phyloP scores from a whole-genome alignment of 2,113 vertebrate genomes.

The Jacana jacana region DNA sequence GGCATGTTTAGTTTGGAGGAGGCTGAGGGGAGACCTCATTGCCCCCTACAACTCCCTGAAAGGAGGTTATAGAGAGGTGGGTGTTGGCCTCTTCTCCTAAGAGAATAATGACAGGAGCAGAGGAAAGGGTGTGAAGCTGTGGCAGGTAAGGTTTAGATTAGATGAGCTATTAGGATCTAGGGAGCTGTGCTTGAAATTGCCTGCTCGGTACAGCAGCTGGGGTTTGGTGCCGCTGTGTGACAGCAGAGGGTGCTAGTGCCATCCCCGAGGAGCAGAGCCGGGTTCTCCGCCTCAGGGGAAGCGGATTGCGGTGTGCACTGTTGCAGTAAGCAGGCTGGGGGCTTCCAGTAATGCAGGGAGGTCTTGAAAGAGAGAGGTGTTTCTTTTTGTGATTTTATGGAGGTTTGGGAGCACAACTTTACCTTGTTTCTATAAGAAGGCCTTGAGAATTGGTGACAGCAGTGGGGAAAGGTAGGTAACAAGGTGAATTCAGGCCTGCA shows the following conservation, averaged over 20 bases:
- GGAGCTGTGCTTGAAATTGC: background rate
- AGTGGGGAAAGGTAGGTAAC: background rate
- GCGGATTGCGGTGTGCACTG: fast-evolving
- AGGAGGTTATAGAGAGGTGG: no score
- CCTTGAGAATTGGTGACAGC: background rate
- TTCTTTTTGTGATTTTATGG: background rate
- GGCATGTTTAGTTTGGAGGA: no score
- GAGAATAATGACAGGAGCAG: no score
- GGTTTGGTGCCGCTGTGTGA: background rate
- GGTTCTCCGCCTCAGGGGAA: background rate
- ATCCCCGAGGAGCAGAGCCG: background rate
- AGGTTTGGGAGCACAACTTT: background rate
- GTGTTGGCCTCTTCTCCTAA: no score
- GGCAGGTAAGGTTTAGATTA: no score
- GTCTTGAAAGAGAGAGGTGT: background rate
- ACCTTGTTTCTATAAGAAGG: background rate
- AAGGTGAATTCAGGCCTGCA: background rate
- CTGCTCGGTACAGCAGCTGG: background rate
- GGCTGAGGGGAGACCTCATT: no score
- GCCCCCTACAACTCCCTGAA: no score
- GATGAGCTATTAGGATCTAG: background rate
- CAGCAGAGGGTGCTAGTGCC: constrained; percentile 60
- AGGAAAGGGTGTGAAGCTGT: no score
- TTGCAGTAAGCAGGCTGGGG: background rate
- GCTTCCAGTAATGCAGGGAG: background rate